Percentiles rank a stretch among this genome's conserved stretches.
These are phyloP conservation scores for Dicaeum eximium DNA, from an alignment of 2,113 vertebrate genomes.

Conservation along the genomic window DNA sequence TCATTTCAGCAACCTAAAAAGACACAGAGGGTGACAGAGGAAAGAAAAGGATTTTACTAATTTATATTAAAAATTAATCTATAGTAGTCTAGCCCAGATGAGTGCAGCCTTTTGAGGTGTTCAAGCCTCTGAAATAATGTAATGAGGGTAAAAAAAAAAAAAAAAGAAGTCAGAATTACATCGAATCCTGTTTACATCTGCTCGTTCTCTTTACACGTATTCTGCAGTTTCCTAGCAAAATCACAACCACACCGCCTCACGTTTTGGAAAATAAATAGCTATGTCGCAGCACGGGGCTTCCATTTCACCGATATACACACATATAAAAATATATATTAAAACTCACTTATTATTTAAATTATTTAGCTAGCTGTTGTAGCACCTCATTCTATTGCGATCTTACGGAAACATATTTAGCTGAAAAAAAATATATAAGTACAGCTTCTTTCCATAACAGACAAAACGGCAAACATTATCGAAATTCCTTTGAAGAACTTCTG, in stretches of 20 bases:
- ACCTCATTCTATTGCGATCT: neutral
- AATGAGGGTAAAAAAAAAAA: neutral
- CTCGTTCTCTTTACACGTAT: neutral
- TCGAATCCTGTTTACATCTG: neutral
- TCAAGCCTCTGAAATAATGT: neutral
- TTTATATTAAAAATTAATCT: neutral
- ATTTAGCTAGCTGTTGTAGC: neutral
- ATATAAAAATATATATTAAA: neutral
- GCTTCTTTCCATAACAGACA: neutral
- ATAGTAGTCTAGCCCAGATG: neutral
- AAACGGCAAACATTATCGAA: neutral
- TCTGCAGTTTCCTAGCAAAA: neutral
- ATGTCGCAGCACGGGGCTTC: neutral
- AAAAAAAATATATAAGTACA: neutral
- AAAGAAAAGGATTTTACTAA: neutral
- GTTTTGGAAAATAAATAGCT: neutral
- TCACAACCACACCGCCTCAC: neutral
- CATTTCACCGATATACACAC: too few relatives aligned
- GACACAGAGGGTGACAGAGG: neutral
- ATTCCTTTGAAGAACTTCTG: neutral
- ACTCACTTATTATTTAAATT: neutral
- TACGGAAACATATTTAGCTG: neutral
- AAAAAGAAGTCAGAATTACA: neutral
- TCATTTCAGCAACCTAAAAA: neutral
- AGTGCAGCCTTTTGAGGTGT: neutral